Evolutionary conservation across 1,140 invertebrate genomes (phyloP).

Genomic region (Penaeus chinensis): DNA sequence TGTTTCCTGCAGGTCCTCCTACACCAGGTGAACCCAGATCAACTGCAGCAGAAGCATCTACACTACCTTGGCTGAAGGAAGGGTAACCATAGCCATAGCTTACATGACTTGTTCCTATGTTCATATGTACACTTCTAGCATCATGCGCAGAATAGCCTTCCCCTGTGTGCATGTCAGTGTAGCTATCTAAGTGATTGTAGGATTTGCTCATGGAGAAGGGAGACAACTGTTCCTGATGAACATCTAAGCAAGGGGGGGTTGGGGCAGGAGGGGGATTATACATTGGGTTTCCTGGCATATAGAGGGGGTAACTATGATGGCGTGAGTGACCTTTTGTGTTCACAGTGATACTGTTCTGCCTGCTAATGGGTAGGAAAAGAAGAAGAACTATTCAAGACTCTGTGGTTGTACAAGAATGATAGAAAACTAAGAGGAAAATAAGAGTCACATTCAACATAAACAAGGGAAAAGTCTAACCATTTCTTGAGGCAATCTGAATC

Average conservation of each 20-base stretch:
- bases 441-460: not conserved
- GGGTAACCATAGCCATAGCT: slow-evolving; percentile 41
- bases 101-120: not conserved
- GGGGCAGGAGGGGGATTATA: slow-evolving; percentile 44
- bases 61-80: slow-evolving; percentile 43
- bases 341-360: not conserved
- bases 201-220: slow-evolving; percentile 37
- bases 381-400: not conserved
- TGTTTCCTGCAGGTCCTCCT: slow-evolving; percentile 15
- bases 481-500: not conserved
- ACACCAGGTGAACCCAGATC: slow-evolving; percentile 42
- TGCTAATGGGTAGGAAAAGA: slow-evolving; percentile 21
- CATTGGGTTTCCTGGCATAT: slow-evolving; percentile 49
- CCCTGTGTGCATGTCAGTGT: not conserved
- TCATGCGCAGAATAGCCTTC: not conserved
- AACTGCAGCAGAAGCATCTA: slow-evolving; percentile 42
- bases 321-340: slow-evolving; percentile 43
- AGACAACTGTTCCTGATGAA: slow-evolving; percentile 38
- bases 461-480: not conserved
- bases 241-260: slow-evolving; percentile 39
- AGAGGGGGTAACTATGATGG: slow-evolving; percentile 51
- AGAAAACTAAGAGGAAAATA: not conserved
- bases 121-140: slow-evolving; percentile 2
- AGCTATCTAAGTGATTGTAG: slow-evolving; percentile 1
- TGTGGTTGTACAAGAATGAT: not conserved